phyloP scores from a whole-genome alignment of 2,888 invertebrate species.

The Nymphalis polychloros region DNA sequence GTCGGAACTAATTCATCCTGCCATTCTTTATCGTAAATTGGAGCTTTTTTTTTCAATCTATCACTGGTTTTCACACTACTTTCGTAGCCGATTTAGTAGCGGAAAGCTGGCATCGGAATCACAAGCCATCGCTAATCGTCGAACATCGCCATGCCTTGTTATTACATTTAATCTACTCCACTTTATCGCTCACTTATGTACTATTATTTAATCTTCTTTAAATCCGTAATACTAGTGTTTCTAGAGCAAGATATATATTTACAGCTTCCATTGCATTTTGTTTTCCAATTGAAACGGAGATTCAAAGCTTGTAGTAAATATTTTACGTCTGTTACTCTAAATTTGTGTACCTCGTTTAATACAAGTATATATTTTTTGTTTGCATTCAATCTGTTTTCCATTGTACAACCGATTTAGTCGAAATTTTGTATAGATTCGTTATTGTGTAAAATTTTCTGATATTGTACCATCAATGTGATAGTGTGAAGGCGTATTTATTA shows the following conservation, averaged over 20 bases:
- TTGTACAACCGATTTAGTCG: too few relatives aligned
- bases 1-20: too few relatives aligned
- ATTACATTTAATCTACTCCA: not conserved
- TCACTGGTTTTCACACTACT: too few relatives aligned
- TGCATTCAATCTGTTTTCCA: too few relatives aligned
- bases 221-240: not conserved
- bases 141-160: not conserved
- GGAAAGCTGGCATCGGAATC: not conserved
- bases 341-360: not conserved
- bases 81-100: too few relatives aligned
- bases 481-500: too few relatives aligned
- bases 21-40: too few relatives aligned
- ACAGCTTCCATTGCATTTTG: not conserved
- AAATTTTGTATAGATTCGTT: too few relatives aligned
- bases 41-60: too few relatives aligned
- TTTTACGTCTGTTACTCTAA: not conserved
- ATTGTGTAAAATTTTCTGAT: too few relatives aligned
- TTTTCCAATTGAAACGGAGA: not conserved
- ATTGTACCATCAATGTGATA: too few relatives aligned
- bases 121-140: not conserved
- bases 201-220: slow-evolving; percentile 1
- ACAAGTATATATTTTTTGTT: not conserved
- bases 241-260: not conserved
- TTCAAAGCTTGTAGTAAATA: not conserved
- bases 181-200: not conserved